Evolutionary conservation across 2,797 vertebrate genomes (phyloP), one percentile per base, ranked within the genome.

Genomic region (Sebastes itinus): DNA sequence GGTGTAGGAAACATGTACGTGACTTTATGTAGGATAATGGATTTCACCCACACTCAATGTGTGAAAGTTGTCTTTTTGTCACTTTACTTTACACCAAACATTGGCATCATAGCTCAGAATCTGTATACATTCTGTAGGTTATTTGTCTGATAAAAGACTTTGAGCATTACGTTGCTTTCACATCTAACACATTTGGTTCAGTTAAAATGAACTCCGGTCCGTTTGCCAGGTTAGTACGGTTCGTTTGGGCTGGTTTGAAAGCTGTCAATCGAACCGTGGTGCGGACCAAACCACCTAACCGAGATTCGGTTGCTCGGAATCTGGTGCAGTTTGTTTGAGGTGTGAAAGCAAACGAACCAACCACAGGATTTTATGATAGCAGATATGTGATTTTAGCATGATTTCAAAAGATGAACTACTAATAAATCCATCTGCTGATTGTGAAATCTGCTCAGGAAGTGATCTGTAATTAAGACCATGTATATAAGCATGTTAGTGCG

Each of bases 141-240:
- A 5, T 35, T 54, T 62, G 13, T 46, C 42, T 46, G 2, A 0
- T 49, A 49, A 49, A 1, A 49, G 46, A 52, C 1, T 52, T 52
- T 52, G 46, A 52, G 46, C 46, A 52, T 49, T 49, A 20, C 38
- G 38, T 42, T 42, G 38, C 38, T 16, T 42, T 42, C 6, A 42
- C 38, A 42, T 0, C 38, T 0, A 42, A 16, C 38, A 0, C 38
- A 42, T 46, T 46, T 18, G 14, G 38, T 46, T 46, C 14, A 0
- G 38, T 46, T 46, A 46, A 18, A 46, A 46, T 46, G 14, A 46
- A 46, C 14, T 7, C 38, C 6, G 14, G 38, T 46, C 14, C 1
- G 38, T 42, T 42, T 42, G 38, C 0, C 38, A 18, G 38, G 38
- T 46, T 46, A 46, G 38, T 46, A 0, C 1, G 14, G 38, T 46